Evolutionary conservation across 1,140 invertebrate species (phyloP).

Genomic region (Pseudobourletiella spinata): DNA sequence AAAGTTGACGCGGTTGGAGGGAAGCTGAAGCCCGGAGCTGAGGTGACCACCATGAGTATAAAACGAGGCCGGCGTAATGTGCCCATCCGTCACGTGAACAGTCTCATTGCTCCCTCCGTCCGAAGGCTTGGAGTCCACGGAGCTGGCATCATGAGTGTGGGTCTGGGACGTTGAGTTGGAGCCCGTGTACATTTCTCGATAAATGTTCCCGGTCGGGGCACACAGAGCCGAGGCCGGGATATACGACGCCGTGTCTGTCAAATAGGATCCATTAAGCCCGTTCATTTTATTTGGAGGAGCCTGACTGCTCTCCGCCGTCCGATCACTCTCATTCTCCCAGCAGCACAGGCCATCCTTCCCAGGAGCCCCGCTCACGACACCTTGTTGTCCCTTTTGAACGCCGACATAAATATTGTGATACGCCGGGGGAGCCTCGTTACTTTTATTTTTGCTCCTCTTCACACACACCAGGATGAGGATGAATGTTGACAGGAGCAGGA

Average conservation of each 20-base stretch:
- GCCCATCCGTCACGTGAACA: constrained; percentile 23
- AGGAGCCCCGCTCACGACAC: not conserved
- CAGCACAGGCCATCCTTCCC: constrained; percentile 31
- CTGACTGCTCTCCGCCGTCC: constrained; percentile 1
- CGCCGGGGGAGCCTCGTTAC: constrained; percentile 32
- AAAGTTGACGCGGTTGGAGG: not conserved
- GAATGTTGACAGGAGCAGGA: constrained; percentile 35
- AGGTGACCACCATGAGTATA: constrained; percentile 14
- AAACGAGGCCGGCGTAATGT: constrained; percentile 19
- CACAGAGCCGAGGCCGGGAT: constrained; percentile 35
- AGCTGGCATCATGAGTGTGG: constrained; percentile 31
- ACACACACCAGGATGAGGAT: constrained; percentile 34
- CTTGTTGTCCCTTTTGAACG: constrained; percentile 20
- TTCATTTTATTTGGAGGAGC: constrained; percentile 9
- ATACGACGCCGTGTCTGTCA: constrained; percentile 24
- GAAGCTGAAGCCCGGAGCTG: not conserved
- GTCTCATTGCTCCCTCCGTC: constrained; percentile 31
- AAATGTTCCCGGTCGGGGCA: constrained; percentile 26
- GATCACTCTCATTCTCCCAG: constrained; percentile 34
- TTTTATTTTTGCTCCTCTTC: constrained; percentile 28
- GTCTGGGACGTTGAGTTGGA: constrained; percentile 21
- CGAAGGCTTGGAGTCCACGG: constrained; percentile 30
- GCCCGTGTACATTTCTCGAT: constrained; percentile 32
- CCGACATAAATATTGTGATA: constrained; percentile 38
- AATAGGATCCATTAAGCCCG: constrained; percentile 18